Evolutionary conservation across 64 coral and sea anemone species (phyloP).

Genomic region (Dendrophyllia cribrosa): DNA sequence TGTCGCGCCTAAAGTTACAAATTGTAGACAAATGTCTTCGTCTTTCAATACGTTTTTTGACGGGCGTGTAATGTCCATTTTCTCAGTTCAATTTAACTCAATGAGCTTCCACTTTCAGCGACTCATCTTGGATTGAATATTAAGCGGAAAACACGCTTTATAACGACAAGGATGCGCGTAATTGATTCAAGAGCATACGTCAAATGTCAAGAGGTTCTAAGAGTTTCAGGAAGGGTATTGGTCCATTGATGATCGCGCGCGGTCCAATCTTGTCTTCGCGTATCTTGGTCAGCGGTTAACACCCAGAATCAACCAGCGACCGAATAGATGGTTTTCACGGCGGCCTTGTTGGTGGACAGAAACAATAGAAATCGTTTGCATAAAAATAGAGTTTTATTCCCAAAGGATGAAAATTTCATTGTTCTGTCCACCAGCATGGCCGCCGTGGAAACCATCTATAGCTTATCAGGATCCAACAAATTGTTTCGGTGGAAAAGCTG

Average conservation of each 20-base stretch:
- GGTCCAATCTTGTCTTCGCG: neutral
- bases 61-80: neutral
- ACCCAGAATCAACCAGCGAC: too few species aligned
- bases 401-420: too few species aligned
- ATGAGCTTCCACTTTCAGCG: neutral
- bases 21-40: neutral
- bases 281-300: neutral
- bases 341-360: too few species aligned
- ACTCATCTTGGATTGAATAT: neutral
- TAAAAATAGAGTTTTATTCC: too few species aligned
- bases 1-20: neutral
- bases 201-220: neutral
- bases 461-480: too few species aligned
- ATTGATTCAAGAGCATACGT: conserved; percentile 27
- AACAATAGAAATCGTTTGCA: too few species aligned
- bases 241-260: neutral
- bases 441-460: too few species aligned
- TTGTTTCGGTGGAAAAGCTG: too few species aligned
- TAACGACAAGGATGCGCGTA: neutral
- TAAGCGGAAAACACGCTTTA: neutral
- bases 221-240: neutral
- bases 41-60: neutral
- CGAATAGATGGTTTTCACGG: too few species aligned
- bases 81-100: neutral
- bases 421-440: too few species aligned